Evolutionary conservation across 2,888 invertebrate species (phyloP), one percentile per base, ranked within the genome.

Genomic region (Lasioglossum villosulum): DNA sequence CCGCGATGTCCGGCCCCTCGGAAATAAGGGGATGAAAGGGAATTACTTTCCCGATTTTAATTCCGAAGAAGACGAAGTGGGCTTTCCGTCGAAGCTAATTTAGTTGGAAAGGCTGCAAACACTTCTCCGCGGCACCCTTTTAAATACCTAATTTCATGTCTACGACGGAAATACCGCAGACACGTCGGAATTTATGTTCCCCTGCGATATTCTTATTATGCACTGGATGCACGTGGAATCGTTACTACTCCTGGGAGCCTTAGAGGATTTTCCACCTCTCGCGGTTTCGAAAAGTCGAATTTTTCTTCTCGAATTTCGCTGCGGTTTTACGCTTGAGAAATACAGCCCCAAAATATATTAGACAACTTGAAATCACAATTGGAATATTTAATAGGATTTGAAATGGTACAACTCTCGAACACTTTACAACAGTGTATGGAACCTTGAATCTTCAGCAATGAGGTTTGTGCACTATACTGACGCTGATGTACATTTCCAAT

Each of bases 81-180:
- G 37, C 86, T 82, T 82, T 86, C 75, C 79, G 56, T 63, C 82
- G 77, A 42, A 71, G 79, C 74, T 86, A 86, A 82, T 86, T 86
- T 68, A 74, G 66, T 79, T 42, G 76, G 52, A 42, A 75, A 59
- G 73, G 78, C 82, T 76, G 78, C 73, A 78, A 76, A 75, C 76
- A 79, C 72, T 86, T 76, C 72, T 30, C 23, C 48, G 63, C 52
- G 52, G 75, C 56, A 79, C 52, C 74, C 75, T 74, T 79, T 70
- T 86, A 70, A 78, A 86, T 86, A 86, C 86, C 77, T 82, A 86
- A 86, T 86, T 77, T 75, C 73, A n/a, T 75, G 39, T 78, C 75
- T 66, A 19, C 75, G 39, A 37, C 48, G 56, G 27, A n/a, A 30
- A 75, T 39, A 45, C 52, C 30, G 27, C 16, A 66, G 66, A 66